Conservation (phyloP, 2,888 invertebrate species). For the Epinotia demarniana region DNA sequence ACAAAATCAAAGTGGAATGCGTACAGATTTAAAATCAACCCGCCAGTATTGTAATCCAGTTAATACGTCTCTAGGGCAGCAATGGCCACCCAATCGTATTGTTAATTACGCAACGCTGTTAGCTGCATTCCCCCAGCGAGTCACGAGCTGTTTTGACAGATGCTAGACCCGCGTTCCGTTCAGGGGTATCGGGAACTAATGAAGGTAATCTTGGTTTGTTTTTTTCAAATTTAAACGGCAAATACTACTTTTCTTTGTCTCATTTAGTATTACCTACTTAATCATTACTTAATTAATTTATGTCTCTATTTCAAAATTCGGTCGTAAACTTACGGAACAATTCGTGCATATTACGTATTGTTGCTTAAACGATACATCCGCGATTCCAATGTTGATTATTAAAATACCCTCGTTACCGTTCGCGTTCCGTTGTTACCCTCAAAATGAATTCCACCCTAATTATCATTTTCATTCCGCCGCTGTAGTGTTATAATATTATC, state of each 20-base stretch:
- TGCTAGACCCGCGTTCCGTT: background rate
- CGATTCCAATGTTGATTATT: background rate
- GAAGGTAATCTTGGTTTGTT: background rate
- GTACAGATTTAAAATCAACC: background rate
- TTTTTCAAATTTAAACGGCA: too few relatives aligned
- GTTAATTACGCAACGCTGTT: slow-evolving; percentile 17
- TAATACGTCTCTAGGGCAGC: background rate
- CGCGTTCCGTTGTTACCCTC: background rate
- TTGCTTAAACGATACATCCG: background rate
- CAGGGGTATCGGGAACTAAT: background rate
- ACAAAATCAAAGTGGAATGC: too few relatives aligned
- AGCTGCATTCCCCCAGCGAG: background rate
- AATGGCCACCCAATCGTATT: background rate
- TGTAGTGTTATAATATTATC: background rate
- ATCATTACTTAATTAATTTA: too few relatives aligned
- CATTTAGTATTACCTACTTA: too few relatives aligned
- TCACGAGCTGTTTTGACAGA: slow-evolving; percentile 18
- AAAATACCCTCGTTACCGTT: background rate
- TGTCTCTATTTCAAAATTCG: too few relatives aligned
- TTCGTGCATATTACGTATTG: background rate
- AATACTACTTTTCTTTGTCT: too few relatives aligned
- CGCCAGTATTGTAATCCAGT: background rate
- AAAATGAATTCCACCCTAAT: slow-evolving; percentile 21
- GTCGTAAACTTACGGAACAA: too few relatives aligned
- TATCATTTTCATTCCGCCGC: slow-evolving; percentile 10